A percentile compares a stretch with the other conserved stretches of the same genome.
These are phyloP conservation scores for Entomobrya proxima DNA, from an alignment of 2,888 invertebrate species.

Conservation along the genomic window DNA sequence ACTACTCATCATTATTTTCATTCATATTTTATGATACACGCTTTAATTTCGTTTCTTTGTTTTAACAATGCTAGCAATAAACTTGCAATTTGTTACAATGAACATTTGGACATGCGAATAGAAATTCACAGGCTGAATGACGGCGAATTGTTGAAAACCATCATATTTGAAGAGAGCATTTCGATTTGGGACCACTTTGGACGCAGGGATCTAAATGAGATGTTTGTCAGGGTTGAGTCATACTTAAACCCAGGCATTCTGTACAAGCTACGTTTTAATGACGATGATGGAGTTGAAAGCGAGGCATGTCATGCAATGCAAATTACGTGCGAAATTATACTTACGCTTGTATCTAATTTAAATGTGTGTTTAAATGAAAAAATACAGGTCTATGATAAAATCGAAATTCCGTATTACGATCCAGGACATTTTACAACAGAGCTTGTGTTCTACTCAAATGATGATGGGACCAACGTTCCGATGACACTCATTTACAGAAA, in stretches of 20 bases:
- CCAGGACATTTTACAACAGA: conserved; percentile 47
- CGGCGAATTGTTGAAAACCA: conserved; percentile 84
- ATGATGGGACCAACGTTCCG: conserved; percentile 94
- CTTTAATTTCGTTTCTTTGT: no score
- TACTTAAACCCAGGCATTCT: conserved; percentile 93
- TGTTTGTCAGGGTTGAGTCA: conserved; percentile 95
- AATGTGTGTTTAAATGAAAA: no score
- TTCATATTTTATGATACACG: no score
- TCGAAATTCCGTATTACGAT: conserved; percentile 84
- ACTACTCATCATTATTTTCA: neutral
- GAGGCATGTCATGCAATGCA: conserved; percentile 25
- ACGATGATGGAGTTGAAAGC: conserved; percentile 76
- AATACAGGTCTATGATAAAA: conserved; percentile 87
- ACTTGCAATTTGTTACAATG: conserved; percentile 90
- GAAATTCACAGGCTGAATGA: conserved; percentile 83
- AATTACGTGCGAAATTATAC: no score
- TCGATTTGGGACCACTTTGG: conserved; percentile 88
- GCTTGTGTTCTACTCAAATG: conserved; percentile 94
- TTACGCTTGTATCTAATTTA: no score
- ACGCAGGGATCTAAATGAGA: conserved; percentile 88
- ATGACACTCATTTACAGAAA: conserved; percentile 94
- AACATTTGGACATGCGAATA: conserved; percentile 95
- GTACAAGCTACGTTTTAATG: conserved; percentile 88
- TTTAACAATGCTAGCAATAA: conserved; percentile 80
- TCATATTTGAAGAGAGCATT: conserved; percentile 91